Conservation (phyloP, 2,797 vertebrate species). For the Nannoperca obscura region DNA sequence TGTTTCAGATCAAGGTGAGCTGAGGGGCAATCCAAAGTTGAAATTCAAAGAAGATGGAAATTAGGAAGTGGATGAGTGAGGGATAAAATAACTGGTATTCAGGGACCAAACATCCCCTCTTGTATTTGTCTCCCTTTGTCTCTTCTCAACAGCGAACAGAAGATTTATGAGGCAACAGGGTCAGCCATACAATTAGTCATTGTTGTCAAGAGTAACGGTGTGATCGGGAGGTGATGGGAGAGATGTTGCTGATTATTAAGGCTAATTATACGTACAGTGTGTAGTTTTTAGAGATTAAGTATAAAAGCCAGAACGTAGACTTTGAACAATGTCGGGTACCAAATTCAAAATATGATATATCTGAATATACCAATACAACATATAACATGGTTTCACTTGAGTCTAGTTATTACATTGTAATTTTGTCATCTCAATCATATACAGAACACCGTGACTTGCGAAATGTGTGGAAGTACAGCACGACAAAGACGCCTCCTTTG, state of each 20-base stretch:
- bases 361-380: no score
- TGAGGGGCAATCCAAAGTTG: conserved; percentile 13
- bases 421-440: not conserved
- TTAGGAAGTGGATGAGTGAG: conserved; percentile 1
- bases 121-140: conserved; percentile 6
- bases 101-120: not conserved
- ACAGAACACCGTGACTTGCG: not conserved
- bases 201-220: conserved; percentile 9
- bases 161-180: conserved; percentile 26
- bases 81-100: conserved; percentile 1
- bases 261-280: not conserved
- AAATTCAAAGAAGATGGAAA: conserved; percentile 24
- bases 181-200: conserved; percentile 2
- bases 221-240: not conserved
- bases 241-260: conserved; percentile 5
- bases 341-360: not conserved
- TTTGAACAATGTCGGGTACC: not conserved
- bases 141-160: conserved; percentile 14
- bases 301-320: not conserved
- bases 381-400: not conserved
- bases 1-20: conserved; percentile 30
- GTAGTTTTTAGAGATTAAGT: not conserved
- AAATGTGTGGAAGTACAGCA: conserved; percentile 32
- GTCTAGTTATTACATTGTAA: not conserved
- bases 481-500: conserved; percentile 34